Evolutionary conservation across 2,113 vertebrate species (phyloP).

Genomic region (Callionymus lyra): DNA sequence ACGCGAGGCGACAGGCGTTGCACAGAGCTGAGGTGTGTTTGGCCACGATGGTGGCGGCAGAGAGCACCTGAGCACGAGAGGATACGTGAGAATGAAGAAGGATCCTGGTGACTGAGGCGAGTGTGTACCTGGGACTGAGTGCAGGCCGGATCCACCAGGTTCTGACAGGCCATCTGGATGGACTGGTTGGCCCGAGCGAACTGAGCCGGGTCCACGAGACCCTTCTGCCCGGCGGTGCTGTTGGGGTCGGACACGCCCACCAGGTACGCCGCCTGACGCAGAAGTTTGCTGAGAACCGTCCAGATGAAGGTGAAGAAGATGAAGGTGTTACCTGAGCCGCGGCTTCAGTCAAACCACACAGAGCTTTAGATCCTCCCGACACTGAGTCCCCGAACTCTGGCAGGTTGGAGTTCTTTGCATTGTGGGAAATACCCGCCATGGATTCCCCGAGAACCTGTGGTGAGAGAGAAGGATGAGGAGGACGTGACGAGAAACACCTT

Average conservation of each 20-base stretch:
- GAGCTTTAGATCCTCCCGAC: conserved; percentile 84
- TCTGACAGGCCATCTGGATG: conserved; percentile 98
- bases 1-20: conserved; percentile 91
- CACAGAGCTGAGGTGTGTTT: conserved; percentile 96
- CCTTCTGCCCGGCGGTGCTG: conserved; percentile 89
- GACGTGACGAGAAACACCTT: too few species aligned
- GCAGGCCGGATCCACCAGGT: conserved; percentile 88
- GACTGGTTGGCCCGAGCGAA: conserved; percentile 95
- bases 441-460: conserved; percentile 87
- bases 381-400: conserved; percentile 90
- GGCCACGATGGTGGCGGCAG: conserved; percentile 93
- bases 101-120: not conserved
- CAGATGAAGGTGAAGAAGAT: too few species aligned
- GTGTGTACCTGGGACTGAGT: conserved; percentile 86
- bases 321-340: conserved; percentile 80
- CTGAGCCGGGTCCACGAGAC: conserved; percentile 91
- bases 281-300: too few species aligned
- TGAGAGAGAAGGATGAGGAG: not conserved
- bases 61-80: conserved; percentile 77
- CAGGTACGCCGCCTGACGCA: conserved; percentile 81
- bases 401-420: conserved; percentile 93
- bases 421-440: conserved; percentile 95
- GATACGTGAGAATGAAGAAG: not conserved
- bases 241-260: conserved; percentile 91
- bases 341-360: conserved; percentile 92